phyloP scores from a whole-genome alignment of 2,113 vertebrate species.

The Vulpes lagopus region DNA sequence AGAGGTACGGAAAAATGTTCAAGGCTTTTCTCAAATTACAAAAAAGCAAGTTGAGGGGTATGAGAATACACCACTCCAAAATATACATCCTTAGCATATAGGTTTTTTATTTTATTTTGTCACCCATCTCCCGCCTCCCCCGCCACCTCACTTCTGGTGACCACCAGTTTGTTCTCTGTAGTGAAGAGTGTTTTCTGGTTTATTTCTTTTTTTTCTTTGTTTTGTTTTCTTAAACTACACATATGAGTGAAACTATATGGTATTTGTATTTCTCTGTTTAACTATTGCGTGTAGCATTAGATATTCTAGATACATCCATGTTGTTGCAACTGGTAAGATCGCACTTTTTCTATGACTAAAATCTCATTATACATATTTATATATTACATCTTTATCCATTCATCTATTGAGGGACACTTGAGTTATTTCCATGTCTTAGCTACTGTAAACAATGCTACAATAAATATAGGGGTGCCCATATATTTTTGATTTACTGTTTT shows the following conservation, averaged over 20 bases:
- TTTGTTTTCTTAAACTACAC: neutral
- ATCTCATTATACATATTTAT: neutral
- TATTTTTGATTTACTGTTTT: neutral
- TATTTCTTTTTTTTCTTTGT: neutral
- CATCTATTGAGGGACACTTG: neutral
- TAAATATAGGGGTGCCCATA: neutral
- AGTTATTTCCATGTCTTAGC: neutral
- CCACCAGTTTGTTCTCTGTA: neutral
- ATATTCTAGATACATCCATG: neutral
- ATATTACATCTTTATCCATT: neutral
- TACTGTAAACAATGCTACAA: neutral
- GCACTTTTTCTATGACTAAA: neutral
- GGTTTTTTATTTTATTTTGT: neutral
- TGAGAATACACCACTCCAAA: neutral
- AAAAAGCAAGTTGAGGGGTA: neutral
- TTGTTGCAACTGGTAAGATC: neutral
- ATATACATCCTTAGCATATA: neutral
- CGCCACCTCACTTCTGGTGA: neutral
- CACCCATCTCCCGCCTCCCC: neutral
- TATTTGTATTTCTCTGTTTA: neutral
- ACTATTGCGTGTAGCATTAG: neutral
- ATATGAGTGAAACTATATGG: neutral
- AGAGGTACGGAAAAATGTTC: neutral
- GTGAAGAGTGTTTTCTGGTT: neutral
- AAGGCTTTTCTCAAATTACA: neutral